Conservation (phyloP, 2,797 vertebrate species). For the Cuculus canorus region DNA sequence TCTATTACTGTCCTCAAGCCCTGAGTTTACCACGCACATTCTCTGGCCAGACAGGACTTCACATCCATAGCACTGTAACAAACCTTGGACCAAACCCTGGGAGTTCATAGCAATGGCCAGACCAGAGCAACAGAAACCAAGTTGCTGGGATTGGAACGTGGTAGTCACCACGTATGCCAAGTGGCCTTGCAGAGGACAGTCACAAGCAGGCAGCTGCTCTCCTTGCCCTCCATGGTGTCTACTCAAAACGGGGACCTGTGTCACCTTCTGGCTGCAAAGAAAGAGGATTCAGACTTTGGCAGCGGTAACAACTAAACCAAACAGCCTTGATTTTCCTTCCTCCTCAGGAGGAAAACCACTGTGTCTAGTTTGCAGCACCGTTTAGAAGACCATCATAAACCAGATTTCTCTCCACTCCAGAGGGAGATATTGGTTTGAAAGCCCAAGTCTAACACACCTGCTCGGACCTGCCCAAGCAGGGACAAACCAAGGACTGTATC, state of each 20-base stretch:
- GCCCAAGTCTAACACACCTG: not conserved
- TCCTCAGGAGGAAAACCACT: not conserved
- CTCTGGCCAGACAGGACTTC: not conserved
- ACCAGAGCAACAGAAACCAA: not conserved
- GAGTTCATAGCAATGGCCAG: not conserved
- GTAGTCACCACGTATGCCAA: rapidly evolving
- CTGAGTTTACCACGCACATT: not conserved
- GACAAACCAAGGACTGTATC: not conserved
- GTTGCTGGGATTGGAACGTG: not conserved
- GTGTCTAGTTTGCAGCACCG: not conserved
- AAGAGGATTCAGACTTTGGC: not conserved
- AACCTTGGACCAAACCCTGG: not conserved
- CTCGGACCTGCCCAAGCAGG: rapidly evolving
- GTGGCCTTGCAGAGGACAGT: not conserved
- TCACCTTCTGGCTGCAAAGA: not conserved
- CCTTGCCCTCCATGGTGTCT: rapidly evolving
- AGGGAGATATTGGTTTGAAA: not conserved
- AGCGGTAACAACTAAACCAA: not conserved
- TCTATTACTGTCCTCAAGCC: not conserved
- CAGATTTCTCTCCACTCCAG: not conserved
- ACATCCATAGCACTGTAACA: not conserved
- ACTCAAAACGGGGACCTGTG: rapidly evolving
- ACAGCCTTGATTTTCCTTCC: not conserved
- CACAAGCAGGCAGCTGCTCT: not conserved
- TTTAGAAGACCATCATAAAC: not conserved